Evolutionary conservation across 2,797 vertebrate species (phyloP).

Genomic region (Falco peregrinus): DNA sequence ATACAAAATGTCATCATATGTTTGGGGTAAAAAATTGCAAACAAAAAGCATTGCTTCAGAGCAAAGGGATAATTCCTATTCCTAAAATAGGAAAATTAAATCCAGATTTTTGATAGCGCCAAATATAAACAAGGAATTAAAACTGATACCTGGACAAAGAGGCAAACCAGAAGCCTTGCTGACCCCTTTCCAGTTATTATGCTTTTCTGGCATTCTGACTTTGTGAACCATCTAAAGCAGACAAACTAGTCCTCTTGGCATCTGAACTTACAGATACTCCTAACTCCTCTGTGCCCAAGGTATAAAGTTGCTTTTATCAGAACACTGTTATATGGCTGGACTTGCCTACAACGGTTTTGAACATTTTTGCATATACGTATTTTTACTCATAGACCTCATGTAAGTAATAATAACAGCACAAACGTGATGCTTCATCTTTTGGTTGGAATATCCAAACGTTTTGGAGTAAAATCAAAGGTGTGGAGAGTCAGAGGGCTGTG

Average conservation of each 20-base stretch:
- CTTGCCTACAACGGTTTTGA: neutral
- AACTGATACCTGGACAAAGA: neutral
- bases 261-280: neutral
- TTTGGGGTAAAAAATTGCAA: neutral
- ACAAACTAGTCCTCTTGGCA: neutral
- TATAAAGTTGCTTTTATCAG: neutral
- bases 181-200: neutral
- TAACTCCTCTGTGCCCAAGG: neutral
- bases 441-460: neutral
- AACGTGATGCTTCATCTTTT: neutral
- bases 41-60: neutral
- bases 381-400: neutral
- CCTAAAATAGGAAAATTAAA: neutral
- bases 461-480: constrained; percentile 25
- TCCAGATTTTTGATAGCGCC: neutral
- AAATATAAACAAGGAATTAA: neutral
- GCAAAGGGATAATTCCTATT: neutral
- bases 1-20: fast-evolving
- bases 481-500: neutral
- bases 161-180: neutral
- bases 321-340: neutral
- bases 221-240: neutral
- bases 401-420: neutral
- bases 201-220: neutral
- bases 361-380: neutral